Conservation (phyloP, 1,140 invertebrate genomes). For the Leptinotarsa lineolata region DNA sequence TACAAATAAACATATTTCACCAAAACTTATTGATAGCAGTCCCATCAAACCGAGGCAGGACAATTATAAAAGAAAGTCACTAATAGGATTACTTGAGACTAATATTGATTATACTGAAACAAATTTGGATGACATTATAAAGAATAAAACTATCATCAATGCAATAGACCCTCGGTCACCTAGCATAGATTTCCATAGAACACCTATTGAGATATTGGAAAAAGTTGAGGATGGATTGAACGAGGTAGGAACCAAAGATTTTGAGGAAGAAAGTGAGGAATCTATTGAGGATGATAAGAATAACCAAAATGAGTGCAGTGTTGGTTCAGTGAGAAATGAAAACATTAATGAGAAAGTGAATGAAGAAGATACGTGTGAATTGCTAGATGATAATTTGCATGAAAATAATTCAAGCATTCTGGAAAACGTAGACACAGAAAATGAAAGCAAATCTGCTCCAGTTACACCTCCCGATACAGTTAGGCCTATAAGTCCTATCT, state of each 20-base stretch:
- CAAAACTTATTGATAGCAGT: conserved; percentile 44
- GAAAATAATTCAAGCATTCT: neutral
- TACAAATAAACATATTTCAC: conserved; percentile 11
- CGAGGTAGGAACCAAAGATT: neutral
- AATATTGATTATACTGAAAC: conserved; percentile 54
- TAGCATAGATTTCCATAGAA: conserved; percentile 33
- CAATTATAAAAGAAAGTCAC: conserved; percentile 46
- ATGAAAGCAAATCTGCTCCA: conserved; percentile 28
- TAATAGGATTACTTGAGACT: conserved; percentile 51
- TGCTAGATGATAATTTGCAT: neutral
- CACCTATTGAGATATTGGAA: conserved; percentile 32
- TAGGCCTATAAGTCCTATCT: conserved; percentile 16
- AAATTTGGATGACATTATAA: conserved; percentile 45
- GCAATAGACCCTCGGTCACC: conserved; percentile 36
- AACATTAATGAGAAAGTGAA: neutral
- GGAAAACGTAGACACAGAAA: neutral
- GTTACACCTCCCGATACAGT: conserved; percentile 25
- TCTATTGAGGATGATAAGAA: neutral
- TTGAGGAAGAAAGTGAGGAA: too few relatives aligned
- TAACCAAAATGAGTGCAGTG: neutral
- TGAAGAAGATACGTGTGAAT: neutral
- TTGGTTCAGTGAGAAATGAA: neutral
- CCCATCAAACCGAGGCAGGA: conserved; percentile 32
- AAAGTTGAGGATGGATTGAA: conserved; percentile 12
- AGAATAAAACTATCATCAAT: conserved; percentile 15